phyloP scores from a whole-genome alignment of 2,797 vertebrate genomes.

The Fistularia tabacaria region DNA sequence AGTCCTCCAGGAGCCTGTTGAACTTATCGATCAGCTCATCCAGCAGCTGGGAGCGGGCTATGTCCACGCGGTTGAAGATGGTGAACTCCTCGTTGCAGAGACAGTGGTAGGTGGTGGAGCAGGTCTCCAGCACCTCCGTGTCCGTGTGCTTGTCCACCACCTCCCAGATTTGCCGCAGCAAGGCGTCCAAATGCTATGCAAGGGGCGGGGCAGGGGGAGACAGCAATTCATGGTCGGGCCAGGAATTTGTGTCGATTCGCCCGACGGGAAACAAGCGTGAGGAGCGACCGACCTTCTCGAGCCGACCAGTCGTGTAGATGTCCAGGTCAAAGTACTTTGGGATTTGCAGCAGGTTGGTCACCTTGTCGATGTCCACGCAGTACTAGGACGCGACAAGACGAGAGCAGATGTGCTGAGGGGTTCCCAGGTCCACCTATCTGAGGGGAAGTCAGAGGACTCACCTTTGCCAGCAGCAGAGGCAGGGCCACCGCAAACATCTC shows the following conservation, averaged over 20 bases:
- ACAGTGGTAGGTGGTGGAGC: conserved; percentile 96
- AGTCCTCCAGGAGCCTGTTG: conserved; percentile 95
- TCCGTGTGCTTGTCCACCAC: conserved; percentile 99
- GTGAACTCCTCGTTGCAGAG: conserved; percentile 99
- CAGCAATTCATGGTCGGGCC: not conserved
- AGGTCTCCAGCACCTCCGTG: conserved; percentile 96
- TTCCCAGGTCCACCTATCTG: not conserved
- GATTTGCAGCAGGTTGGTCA: conserved; percentile 94
- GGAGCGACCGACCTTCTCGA: conserved; percentile 87
- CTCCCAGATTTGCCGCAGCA: conserved; percentile 94
- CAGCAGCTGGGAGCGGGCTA: conserved; percentile 95
- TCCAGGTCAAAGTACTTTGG: conserved; percentile 98
- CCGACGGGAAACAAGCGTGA: not conserved
- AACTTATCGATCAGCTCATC: conserved; percentile 98
- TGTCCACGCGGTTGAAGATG: conserved; percentile 97
- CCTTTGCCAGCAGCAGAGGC: conserved; percentile 96
- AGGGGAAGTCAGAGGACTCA: conserved; percentile 41
- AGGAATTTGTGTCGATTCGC: not conserved
- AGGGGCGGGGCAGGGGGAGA: not conserved
- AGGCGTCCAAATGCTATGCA: conserved; percentile 90
- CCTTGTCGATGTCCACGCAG: conserved; percentile 92
- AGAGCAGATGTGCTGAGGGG: no score
- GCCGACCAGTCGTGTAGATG: conserved; percentile 95
- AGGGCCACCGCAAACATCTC: conserved; percentile 94
- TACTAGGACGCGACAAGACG: conserved; percentile 72